A percentile compares a stretch with the other conserved stretches of the same genome.
phyloP scores from a whole-genome alignment of 2,888 invertebrate genomes.

The Phorcus lineatus region DNA sequence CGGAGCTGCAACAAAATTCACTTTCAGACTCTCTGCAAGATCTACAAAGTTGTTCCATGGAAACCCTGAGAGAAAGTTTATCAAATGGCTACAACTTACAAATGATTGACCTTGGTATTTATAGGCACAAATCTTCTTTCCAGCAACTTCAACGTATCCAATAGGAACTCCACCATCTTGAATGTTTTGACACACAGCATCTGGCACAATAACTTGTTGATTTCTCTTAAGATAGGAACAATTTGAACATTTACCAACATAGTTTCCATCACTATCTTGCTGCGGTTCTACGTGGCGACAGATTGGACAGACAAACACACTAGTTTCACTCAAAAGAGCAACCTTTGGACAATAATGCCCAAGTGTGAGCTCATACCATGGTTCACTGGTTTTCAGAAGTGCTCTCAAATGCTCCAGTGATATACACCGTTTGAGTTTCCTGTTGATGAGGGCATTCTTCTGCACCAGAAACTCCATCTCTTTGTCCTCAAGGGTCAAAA shows the following conservation, averaged over 20 bases:
- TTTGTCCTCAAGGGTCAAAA: background rate
- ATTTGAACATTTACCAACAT: background rate
- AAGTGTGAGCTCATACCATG: background rate
- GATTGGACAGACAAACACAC: background rate
- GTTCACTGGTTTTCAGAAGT: background rate
- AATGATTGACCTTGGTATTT: background rate
- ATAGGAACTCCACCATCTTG: background rate
- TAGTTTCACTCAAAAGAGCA: background rate
- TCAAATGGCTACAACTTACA: background rate
- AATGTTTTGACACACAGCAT: too few relatives aligned
- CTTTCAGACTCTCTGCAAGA: background rate
- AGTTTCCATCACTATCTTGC: background rate
- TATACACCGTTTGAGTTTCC: background rate
- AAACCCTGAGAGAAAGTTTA: background rate
- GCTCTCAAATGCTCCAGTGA: background rate
- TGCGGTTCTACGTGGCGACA: background rate
- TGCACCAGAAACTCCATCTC: background rate
- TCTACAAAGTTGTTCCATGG: background rate
- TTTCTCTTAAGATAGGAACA: background rate
- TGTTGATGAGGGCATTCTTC: background rate
- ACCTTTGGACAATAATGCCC: constrained; percentile 1
- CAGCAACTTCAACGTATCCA: background rate
- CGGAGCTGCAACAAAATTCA: constrained; percentile 4
- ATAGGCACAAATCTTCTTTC: background rate
- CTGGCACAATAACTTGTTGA: too few relatives aligned